Conservation (phyloP, 1,140 invertebrate species). For the Venustaconcha ellipsiformis region DNA sequence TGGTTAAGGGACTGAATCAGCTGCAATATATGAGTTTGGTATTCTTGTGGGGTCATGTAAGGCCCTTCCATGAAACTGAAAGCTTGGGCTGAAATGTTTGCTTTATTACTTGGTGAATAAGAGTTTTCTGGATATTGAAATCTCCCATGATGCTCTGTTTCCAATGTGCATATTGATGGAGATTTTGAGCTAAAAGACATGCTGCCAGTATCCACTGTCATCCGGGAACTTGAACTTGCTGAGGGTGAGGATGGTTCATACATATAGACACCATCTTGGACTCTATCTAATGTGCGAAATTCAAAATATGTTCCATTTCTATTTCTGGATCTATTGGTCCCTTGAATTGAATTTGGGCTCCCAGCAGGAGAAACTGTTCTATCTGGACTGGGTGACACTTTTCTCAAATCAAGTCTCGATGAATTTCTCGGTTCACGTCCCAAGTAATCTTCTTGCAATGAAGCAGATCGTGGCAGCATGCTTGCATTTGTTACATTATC, state of each 20-base stretch:
- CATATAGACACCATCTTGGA: background rate
- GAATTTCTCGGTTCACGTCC: conserved; percentile 19
- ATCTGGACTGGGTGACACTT: conserved; percentile 26
- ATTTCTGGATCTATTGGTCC: conserved; percentile 21
- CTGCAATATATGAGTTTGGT: conserved; percentile 32
- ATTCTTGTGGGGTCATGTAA: conserved; percentile 31
- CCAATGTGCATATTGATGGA: too few relatives aligned
- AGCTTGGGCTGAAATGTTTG: too few relatives aligned
- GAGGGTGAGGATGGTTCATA: too few relatives aligned
- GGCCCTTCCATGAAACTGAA: background rate
- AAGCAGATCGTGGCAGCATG: conserved; percentile 31
- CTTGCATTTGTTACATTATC: conserved; percentile 11
- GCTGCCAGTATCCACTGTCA: too few relatives aligned
- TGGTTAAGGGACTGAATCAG: conserved; percentile 32
- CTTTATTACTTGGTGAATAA: too few relatives aligned
- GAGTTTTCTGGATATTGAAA: too few relatives aligned
- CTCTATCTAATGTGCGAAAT: conserved; percentile 16
- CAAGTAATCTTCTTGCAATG: conserved; percentile 31
- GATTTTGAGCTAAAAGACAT: too few relatives aligned
- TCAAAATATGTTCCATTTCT: conserved; percentile 27
- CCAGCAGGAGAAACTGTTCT: conserved; percentile 20
- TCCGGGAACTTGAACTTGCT: too few relatives aligned
- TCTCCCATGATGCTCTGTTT: too few relatives aligned
- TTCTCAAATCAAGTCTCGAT: conserved; percentile 22
- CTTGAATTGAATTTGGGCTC: conserved; percentile 17